These are phyloP conservation scores for Polydrusus tereticollis DNA, from an alignment of 2,888 invertebrate genomes.

Conservation along the genomic window DNA sequence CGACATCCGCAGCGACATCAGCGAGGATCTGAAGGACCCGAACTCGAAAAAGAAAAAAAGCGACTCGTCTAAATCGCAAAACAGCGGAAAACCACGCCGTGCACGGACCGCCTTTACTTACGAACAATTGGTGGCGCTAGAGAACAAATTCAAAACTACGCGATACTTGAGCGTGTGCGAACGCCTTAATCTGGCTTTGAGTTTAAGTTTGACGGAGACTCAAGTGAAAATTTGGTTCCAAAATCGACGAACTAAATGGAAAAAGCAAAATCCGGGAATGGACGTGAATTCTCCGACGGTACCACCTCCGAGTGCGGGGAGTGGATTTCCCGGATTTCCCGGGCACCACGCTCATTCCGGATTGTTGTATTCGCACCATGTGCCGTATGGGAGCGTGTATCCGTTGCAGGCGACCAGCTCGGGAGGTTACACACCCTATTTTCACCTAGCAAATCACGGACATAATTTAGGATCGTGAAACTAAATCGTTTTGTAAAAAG, in stretches of 20 bases:
- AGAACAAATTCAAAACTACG: slow-evolving; percentile 99
- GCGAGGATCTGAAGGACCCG: slow-evolving; percentile 74
- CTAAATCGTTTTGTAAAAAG: slow-evolving; percentile 17
- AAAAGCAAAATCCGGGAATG: slow-evolving; percentile 99
- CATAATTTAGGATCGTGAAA: slow-evolving; percentile 67
- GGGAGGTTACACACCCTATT: slow-evolving; percentile 66
- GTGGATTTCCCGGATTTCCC: slow-evolving; percentile 70
- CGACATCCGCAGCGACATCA: slow-evolving; percentile 73
- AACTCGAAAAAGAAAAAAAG: slow-evolving; percentile 70
- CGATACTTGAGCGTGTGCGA: slow-evolving; percentile 96
- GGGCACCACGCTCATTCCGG: slow-evolving; percentile 66
- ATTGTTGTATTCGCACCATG: slow-evolving; percentile 66
- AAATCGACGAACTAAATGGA: slow-evolving; percentile 98
- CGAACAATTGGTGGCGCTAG: slow-evolving; percentile 96
- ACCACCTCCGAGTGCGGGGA: slow-evolving; percentile 75
- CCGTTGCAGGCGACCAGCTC: slow-evolving; percentile 65
- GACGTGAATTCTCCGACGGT: slow-evolving; percentile 96
- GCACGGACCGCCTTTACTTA: slow-evolving; percentile 99
- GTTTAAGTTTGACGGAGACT: slow-evolving; percentile 95
- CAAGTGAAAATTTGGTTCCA: slow-evolving; percentile 99
- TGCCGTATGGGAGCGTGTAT: slow-evolving; percentile 67
- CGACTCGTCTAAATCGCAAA: slow-evolving; percentile 66
- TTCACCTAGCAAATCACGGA: slow-evolving; percentile 67
- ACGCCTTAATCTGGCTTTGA: slow-evolving; percentile 93
- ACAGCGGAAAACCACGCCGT: slow-evolving; percentile 82